phyloP scores from a whole-genome alignment of 2,113 vertebrate genomes.

The Leucopsar rothschildi region DNA sequence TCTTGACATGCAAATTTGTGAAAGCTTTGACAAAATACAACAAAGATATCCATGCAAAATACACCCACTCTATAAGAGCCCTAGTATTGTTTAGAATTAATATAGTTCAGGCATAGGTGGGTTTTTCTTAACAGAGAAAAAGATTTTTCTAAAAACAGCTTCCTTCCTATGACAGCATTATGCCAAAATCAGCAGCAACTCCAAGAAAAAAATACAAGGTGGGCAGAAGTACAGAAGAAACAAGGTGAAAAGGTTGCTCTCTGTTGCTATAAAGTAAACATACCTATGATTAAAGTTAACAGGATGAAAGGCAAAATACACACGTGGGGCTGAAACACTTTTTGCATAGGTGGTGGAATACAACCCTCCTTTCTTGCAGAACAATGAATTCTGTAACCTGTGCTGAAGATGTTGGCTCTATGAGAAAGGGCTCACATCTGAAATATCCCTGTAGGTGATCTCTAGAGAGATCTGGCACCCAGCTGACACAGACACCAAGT shows the following conservation, averaged over 20 bases:
- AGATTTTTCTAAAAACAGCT: neutral
- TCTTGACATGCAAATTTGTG: neutral
- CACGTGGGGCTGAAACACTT: neutral
- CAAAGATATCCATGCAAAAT: neutral
- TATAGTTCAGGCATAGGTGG: neutral
- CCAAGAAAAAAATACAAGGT: neutral
- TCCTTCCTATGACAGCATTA: neutral
- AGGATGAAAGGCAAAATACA: neutral
- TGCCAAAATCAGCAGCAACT: neutral
- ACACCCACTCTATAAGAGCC: neutral
- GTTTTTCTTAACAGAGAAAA: neutral
- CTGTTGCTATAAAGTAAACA: neutral
- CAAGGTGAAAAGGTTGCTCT: neutral
- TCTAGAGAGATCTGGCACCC: neutral
- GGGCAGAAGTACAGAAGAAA: slow-evolving; percentile 17
- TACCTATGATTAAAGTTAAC: neutral
- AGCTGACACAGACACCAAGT: fast-evolving
- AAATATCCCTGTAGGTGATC: neutral
- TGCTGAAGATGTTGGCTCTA: neutral
- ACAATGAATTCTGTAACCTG: neutral
- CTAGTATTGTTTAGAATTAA: neutral
- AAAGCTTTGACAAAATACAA: neutral
- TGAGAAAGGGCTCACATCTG: neutral
- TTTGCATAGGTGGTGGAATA: neutral
- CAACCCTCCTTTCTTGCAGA: neutral